Percentiles rank a stretch among this genome's conserved stretches.
Evolutionary conservation across 2,888 invertebrate species (phyloP).

Genomic region (Oscheius sp.): DNA sequence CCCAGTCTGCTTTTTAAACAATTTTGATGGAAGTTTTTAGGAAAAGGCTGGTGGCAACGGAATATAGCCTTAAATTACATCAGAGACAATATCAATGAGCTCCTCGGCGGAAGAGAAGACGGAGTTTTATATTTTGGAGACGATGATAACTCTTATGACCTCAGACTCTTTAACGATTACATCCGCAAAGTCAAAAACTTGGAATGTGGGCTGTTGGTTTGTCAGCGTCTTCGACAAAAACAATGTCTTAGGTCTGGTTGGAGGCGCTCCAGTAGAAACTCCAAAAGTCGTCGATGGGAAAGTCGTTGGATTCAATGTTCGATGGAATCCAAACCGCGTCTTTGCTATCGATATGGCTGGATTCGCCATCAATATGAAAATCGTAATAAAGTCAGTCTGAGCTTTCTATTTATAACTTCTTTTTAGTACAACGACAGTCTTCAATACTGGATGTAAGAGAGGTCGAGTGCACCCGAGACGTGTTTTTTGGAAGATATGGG

Average conservation of each 20-base stretch:
- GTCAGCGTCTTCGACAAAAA: no score
- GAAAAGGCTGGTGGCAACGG: slow-evolving; percentile 61
- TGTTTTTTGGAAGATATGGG: slow-evolving; percentile 55
- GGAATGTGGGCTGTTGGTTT: slow-evolving; percentile 54
- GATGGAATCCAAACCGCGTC: slow-evolving; percentile 49
- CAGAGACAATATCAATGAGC: slow-evolving; percentile 35
- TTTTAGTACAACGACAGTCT: slow-evolving; percentile 35
- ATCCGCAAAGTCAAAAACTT: slow-evolving; percentile 44
- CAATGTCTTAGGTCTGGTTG: slow-evolving; percentile 52
- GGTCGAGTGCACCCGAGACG: slow-evolving; percentile 57
- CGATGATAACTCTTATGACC: slow-evolving; percentile 52
- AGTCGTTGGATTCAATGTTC: slow-evolving; percentile 55
- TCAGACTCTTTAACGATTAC: slow-evolving; percentile 43
- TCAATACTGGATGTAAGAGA: slow-evolving; percentile 48
- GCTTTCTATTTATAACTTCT: not conserved
- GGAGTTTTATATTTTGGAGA: slow-evolving; percentile 53
- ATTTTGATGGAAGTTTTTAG: no score
- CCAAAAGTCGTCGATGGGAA: slow-evolving; percentile 50
- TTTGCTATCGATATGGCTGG: slow-evolving; percentile 65
- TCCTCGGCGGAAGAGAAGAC: not conserved
- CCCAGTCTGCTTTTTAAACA: slow-evolving; percentile 35
- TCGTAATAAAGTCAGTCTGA: slow-evolving; percentile 42
- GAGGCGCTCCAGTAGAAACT: slow-evolving; percentile 53
- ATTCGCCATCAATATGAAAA: slow-evolving; percentile 52
- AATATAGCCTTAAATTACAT: slow-evolving; percentile 52